phyloP scores from a whole-genome alignment of 2,797 vertebrate species.

The Odontamblyopus lacepedii region DNA sequence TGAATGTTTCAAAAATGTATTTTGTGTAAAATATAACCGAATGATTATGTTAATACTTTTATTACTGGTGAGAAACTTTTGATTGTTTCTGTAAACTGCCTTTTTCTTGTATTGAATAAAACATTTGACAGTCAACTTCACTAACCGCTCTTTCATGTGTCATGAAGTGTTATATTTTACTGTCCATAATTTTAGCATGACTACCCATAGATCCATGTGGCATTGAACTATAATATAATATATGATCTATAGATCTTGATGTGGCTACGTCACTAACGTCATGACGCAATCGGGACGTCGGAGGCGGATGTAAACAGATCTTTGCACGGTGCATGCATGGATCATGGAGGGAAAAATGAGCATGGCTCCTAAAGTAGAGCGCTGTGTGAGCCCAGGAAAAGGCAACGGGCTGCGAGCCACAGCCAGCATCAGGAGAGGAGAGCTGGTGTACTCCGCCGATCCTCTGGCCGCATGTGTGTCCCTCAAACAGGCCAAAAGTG shows the following conservation, averaged over 20 bases:
- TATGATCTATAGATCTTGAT: no score
- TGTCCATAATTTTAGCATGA: no score
- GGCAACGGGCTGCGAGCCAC: conserved; percentile 83
- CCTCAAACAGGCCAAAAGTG: conserved; percentile 62
- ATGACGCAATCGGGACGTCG: conserved; percentile 36
- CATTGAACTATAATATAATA: no score
- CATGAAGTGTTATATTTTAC: neutral
- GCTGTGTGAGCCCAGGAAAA: conserved; percentile 77
- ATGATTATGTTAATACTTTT: conserved; percentile 8
- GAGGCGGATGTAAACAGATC: conserved; percentile 59
- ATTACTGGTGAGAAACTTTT: conserved; percentile 9
- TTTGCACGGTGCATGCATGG: neutral
- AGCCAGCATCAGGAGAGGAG: conserved; percentile 65
- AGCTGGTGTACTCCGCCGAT: conserved; percentile 73
- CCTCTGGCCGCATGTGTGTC: conserved; percentile 83
- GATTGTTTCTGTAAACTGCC: conserved; percentile 7
- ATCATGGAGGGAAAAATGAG: conserved; percentile 22
- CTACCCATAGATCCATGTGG: no score
- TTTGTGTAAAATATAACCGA: conserved; percentile 7
- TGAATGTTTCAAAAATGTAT: conserved; percentile 8
- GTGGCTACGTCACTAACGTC: conserved; percentile 28
- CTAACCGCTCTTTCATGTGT: neutral
- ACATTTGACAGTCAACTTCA: conserved; percentile 9
- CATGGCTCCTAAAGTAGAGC: conserved; percentile 79
- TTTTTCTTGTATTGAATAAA: conserved; percentile 14